These are phyloP conservation scores for Tetragnatha montana DNA, from an alignment of 2,888 invertebrate genomes.

Conservation along the genomic window DNA sequence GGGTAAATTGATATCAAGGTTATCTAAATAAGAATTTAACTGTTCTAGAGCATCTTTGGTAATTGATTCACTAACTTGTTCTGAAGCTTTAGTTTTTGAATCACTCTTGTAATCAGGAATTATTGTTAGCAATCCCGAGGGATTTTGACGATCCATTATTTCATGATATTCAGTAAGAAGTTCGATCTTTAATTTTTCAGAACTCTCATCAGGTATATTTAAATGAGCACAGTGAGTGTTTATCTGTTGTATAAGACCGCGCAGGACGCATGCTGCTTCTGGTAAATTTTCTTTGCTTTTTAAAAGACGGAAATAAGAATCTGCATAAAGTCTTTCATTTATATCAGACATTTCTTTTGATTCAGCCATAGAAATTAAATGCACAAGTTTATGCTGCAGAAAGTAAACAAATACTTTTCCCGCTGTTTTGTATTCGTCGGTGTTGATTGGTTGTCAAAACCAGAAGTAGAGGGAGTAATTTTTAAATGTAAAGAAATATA, in stretches of 20 bases:
- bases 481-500: no score
- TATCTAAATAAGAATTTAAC: not conserved
- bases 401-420: no score
- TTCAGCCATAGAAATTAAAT: not conserved
- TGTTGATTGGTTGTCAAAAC: no score
- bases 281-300: constrained; percentile 3
- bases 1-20: constrained; percentile 12
- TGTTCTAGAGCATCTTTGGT: not conserved
- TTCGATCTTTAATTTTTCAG: constrained; percentile 35
- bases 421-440: no score
- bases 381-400: no score
- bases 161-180: constrained; percentile 32
- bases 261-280: constrained; percentile 17
- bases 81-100: not conserved
- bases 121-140: constrained; percentile 30
- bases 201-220: constrained; percentile 10
- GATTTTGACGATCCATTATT: constrained; percentile 21
- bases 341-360: not conserved
- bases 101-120: not conserved
- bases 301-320: constrained; percentile 35
- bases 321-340: constrained; percentile 41
- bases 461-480: no score
- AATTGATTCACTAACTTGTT: not conserved
- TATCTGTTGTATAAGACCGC: constrained; percentile 33
- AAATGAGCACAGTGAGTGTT: constrained; percentile 19